These are phyloP conservation scores for Meandrusa payeni DNA, from an alignment of 2,888 invertebrate species.

Conservation along the genomic window DNA sequence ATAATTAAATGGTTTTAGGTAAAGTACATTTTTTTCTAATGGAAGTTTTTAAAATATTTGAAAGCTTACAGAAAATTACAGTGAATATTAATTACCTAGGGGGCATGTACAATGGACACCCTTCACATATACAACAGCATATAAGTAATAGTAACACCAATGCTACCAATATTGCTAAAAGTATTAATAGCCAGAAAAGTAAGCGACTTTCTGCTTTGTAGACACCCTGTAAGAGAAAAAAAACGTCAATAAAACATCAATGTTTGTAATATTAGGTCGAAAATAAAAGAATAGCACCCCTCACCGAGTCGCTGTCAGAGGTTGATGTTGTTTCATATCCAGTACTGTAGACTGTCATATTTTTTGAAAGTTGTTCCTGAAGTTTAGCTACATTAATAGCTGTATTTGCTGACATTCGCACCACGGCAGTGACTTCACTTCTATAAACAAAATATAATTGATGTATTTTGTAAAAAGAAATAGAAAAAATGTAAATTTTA, in stretches of 20 bases:
- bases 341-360: conserved; percentile 66
- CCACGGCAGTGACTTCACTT: conserved; percentile 87
- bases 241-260: conserved; percentile 6
- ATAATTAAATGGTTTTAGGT: too few species aligned
- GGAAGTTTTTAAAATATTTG: too few species aligned
- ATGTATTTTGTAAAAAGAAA: not conserved
- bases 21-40: too few species aligned
- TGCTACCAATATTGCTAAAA: conserved; percentile 87
- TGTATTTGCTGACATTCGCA: conserved; percentile 83
- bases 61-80: too few species aligned
- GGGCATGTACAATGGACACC: conserved; percentile 91
- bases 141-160: conserved; percentile 86
- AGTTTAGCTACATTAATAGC: conserved; percentile 87
- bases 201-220: conserved; percentile 87
- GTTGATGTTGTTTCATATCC: conserved; percentile 41
- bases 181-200: conserved; percentile 88
- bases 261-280: not conserved
- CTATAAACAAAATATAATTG: conserved; percentile 57
- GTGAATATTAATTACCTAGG: conserved; percentile 85
- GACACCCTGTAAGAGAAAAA: conserved; percentile 79
- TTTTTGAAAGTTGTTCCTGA: conserved; percentile 81
- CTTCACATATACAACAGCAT: conserved; percentile 91
- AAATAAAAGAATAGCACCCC: conserved; percentile 32
- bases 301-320: conserved; percentile 54
- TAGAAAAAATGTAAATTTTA: too few species aligned